A percentile compares a stretch with the other conserved stretches of the same genome.
Conservation (phyloP, 2,113 vertebrate genomes). For the Gobiocypris rarus region DNA sequence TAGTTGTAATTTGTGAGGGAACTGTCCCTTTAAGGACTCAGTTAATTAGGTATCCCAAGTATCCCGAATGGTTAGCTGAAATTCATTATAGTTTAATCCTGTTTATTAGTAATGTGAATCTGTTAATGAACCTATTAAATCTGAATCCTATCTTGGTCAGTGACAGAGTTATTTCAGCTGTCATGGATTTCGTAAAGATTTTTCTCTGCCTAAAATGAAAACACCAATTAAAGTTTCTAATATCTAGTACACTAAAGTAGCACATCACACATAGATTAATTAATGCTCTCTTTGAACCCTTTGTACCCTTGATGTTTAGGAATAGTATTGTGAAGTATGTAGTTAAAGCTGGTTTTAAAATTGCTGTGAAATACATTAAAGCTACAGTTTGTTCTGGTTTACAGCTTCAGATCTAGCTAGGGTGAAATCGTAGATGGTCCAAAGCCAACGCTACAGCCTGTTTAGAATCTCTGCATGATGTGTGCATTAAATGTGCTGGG, state of each 20-base stretch:
- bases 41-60: not conserved
- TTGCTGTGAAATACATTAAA: conserved; percentile 11
- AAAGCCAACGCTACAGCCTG: not conserved
- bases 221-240: conserved; percentile 28
- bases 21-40: not conserved
- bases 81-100: not conserved
- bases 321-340: conserved; percentile 17
- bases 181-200: conserved; percentile 25
- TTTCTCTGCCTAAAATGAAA: conserved; percentile 31
- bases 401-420: not conserved
- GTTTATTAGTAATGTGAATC: not conserved
- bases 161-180: conserved; percentile 47
- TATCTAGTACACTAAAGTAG: conserved; percentile 4
- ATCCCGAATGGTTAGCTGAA: not conserved
- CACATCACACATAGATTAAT: not conserved
- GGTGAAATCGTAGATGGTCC: not conserved
- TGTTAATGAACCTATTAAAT: conserved; percentile 40
- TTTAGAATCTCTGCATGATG: conserved; percentile 18
- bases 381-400: conserved; percentile 14
- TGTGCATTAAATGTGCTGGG: conserved; percentile 11
- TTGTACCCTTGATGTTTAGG: conserved; percentile 9
- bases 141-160: conserved; percentile 31
- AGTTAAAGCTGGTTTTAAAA: conserved; percentile 14
- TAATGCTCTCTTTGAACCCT: not conserved
- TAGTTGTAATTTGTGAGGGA: not conserved